Percentiles rank a stretch among this genome's conserved stretches.
phyloP scores from a whole-genome alignment of 2,797 vertebrate genomes.

The Lerista edwardsae region DNA sequence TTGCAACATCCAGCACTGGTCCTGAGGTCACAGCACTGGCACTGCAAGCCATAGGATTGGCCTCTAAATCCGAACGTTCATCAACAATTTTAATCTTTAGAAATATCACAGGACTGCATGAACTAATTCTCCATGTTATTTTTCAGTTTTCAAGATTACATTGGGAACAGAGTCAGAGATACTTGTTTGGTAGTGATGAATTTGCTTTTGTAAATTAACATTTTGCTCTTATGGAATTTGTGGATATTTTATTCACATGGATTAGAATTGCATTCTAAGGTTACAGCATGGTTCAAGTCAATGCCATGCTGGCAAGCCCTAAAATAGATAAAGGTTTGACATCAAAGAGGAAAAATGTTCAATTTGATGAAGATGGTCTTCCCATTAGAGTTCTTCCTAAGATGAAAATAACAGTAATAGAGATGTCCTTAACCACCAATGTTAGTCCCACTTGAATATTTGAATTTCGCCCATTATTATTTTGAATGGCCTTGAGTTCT shows the following conservation, averaged over 20 bases:
- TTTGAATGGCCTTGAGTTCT: not conserved
- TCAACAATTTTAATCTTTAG: not conserved
- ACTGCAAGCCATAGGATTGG: too few relatives aligned
- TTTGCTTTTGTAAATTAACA: not conserved
- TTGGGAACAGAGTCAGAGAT: not conserved
- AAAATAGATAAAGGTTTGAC: not conserved
- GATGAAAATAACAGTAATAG: not conserved
- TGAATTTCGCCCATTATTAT: not conserved
- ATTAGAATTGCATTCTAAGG: not conserved
- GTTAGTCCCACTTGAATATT: too few relatives aligned
- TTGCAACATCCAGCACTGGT: too few relatives aligned
- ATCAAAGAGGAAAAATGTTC: not conserved
- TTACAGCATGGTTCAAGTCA: not conserved
- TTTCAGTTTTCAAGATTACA: not conserved
- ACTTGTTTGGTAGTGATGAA: not conserved
- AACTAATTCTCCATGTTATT: not conserved
- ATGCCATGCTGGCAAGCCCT: not conserved
- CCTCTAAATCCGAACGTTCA: not conserved
- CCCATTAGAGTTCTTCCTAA: not conserved
- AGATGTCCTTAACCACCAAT: not conserved
- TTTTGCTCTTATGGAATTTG: not conserved
- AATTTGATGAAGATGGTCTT: not conserved
- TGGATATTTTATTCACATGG: not conserved
- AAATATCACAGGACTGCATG: not conserved
- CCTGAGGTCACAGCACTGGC: not conserved